Conservation (phyloP, 2,797 vertebrate species). For the Clarias platycephalus region DNA sequence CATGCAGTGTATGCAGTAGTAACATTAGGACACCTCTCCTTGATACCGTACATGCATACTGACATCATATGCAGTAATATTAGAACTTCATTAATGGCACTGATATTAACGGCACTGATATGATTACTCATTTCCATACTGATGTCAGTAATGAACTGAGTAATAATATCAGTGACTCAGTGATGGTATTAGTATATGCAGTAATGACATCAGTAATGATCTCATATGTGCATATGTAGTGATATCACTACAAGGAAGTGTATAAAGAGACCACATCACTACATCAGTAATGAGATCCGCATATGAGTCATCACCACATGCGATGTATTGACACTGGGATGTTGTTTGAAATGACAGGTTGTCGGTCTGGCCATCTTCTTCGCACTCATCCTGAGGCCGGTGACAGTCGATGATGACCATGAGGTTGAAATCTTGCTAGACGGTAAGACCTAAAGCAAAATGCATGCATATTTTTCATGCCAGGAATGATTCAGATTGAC, state of each 20-base stretch:
- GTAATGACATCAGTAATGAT: background rate
- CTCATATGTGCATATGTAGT: background rate
- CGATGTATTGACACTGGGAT: background rate
- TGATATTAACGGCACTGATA: background rate
- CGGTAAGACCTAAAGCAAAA: slow-evolving; percentile 61
- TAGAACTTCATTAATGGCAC: background rate
- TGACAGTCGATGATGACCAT: slow-evolving; percentile 74
- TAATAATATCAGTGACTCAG: background rate
- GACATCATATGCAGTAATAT: background rate
- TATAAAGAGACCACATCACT: no score
- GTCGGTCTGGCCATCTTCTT: slow-evolving; percentile 79
- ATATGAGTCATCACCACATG: background rate
- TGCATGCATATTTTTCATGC: background rate
- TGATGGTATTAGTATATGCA: background rate
- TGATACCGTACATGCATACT: no score
- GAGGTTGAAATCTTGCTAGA: slow-evolving; percentile 69
- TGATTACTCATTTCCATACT: background rate
- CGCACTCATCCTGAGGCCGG: slow-evolving; percentile 78
- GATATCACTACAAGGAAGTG: background rate
- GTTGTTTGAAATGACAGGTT: slow-evolving; percentile 66
- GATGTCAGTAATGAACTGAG: background rate
- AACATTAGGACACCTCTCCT: background rate
- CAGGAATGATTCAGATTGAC: no score
- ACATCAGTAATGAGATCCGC: background rate
- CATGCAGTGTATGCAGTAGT: background rate